A percentile compares a stretch with the other conserved stretches of the same genome.
Evolutionary conservation across 2,797 vertebrate genomes (phyloP).

Genomic region (Syngnathus rostellatus): DNA sequence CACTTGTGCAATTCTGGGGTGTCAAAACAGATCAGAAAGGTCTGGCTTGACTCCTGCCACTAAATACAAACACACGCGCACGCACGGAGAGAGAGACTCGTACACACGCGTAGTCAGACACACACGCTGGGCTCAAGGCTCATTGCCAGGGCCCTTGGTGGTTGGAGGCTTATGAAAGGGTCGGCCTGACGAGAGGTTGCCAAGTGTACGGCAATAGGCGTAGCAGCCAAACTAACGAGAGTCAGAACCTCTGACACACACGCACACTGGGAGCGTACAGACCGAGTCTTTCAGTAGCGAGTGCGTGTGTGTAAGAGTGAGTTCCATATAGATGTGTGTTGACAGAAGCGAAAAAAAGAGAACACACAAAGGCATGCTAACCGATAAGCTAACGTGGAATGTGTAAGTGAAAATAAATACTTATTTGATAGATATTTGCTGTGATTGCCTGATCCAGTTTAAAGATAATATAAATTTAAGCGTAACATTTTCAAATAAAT

Average conservation of each 20-base stretch:
- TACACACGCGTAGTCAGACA: constrained; percentile 15
- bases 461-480: background rate
- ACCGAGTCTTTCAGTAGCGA: background rate
- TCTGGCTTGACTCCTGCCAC: constrained; percentile 64
- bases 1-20: constrained; percentile 69
- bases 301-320: constrained; percentile 13
- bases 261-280: constrained; percentile 5
- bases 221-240: constrained; percentile 62
- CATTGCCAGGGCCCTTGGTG: constrained; percentile 66
- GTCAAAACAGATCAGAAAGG: constrained; percentile 75
- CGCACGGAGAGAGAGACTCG: constrained; percentile 13
- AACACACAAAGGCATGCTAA: too few species aligned
- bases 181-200: constrained; percentile 64
- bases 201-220: constrained; percentile 63
- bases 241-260: constrained; percentile 58
- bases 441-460: too few species aligned
- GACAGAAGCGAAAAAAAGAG: too few species aligned
- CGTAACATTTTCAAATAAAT: background rate
- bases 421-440: too few species aligned
- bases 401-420: too few species aligned
- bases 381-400: too few species aligned
- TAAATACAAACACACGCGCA: constrained; percentile 29
- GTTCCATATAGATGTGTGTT: constrained; percentile 21
- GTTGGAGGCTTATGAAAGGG: constrained; percentile 69
- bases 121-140: constrained; percentile 43